Conservation (phyloP, 2,888 invertebrate species). For the Rhamphomyia laevipes region DNA sequence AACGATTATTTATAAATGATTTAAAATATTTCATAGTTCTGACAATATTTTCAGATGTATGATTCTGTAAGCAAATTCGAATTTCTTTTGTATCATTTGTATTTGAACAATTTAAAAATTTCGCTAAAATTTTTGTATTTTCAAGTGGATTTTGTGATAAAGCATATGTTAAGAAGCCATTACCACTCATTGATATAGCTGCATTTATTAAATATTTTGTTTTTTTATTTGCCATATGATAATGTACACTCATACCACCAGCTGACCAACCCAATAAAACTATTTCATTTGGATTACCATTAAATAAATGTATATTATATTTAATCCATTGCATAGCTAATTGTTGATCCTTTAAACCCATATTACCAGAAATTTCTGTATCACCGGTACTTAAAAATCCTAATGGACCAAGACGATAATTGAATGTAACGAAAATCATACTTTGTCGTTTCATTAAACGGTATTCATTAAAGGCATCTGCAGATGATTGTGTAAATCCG, state of each 20-base stretch:
- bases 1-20: constrained; percentile 52
- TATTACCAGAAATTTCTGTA: constrained; percentile 54
- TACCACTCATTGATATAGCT: constrained; percentile 41
- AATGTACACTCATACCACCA: constrained; percentile 60
- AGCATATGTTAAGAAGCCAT: constrained; percentile 47
- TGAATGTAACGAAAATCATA: constrained; percentile 51
- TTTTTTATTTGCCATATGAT: constrained; percentile 47
- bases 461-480: constrained; percentile 42
- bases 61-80: constrained; percentile 49
- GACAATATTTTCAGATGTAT: constrained; percentile 44
- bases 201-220: constrained; percentile 10
- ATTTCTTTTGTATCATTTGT: constrained; percentile 40
- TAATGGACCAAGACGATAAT: constrained; percentile 55
- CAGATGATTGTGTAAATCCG: constrained; percentile 52
- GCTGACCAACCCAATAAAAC: constrained; percentile 58
- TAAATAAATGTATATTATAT: constrained; percentile 53
- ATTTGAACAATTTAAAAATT: constrained; percentile 49
- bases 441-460: constrained; percentile 47
- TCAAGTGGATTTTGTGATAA: constrained; percentile 20
- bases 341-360: constrained; percentile 60
- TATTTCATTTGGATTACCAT: constrained; percentile 55
- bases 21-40: background rate
- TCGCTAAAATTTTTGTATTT: constrained; percentile 47
- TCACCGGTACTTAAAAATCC: constrained; percentile 66
- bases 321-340: constrained; percentile 57